phyloP scores from a whole-genome alignment of 2,797 vertebrate species.

The Caiman crocodilus region DNA sequence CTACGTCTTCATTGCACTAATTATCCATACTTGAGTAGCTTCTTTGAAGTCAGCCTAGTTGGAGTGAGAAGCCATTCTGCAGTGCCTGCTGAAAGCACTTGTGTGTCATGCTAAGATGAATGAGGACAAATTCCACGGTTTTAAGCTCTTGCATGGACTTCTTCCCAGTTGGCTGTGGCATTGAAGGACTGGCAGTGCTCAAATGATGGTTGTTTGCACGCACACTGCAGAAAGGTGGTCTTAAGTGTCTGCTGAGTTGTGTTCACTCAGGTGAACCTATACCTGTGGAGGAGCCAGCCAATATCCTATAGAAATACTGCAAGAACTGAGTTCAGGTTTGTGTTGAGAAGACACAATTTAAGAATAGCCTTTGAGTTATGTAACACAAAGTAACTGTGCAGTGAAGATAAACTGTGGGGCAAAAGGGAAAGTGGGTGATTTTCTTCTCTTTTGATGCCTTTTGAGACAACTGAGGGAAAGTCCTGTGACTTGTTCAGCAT shows the following conservation, averaged over 20 bases:
- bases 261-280: background rate
- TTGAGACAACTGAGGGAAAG: background rate
- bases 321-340: background rate
- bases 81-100: background rate
- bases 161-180: no score
- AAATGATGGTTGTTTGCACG: background rate
- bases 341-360: background rate
- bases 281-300: background rate
- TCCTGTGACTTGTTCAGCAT: background rate
- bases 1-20: background rate
- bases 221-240: fast-evolving
- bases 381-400: background rate
- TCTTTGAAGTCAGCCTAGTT: background rate
- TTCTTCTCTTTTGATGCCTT: background rate
- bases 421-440: background rate
- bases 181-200: background rate
- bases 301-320: background rate
- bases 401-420: background rate
- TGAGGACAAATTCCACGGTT: background rate
- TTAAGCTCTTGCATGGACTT: background rate
- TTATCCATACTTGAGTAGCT: background rate
- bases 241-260: background rate
- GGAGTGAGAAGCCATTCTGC: background rate
- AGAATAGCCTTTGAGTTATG: background rate
- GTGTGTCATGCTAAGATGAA: fast-evolving